Base-by-base conservation (phyloP, 2,888 invertebrate species). In the Hypselothyrea guttata region DNA sequence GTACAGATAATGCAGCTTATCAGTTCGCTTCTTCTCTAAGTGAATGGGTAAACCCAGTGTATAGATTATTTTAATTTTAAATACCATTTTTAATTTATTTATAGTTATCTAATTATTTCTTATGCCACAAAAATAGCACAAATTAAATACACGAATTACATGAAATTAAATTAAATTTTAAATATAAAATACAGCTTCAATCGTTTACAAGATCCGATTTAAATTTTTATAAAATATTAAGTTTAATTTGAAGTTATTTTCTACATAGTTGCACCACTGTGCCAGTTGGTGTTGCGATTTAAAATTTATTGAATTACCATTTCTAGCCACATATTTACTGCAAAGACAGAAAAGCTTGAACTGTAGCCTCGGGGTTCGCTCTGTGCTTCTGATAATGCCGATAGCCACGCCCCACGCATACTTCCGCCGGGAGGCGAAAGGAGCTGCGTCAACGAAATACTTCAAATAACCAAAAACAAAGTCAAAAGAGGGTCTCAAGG, bases 271-370 rank as follows among this genome's bases (percentile, higher is more conserved):
- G 37, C n/a, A 2, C 66, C 75, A 82, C 71, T 60, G 78, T 77
- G 33, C 18, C 31, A 61, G 37, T 40, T 74, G 49, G n/a, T 47
- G 33, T 42, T 57, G 38, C 28, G 51, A 52, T 64, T 71, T 59
- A 42, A 67, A 70, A 68, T 75, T 78, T 64, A 77, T 71, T 63
- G 57, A 72, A 82, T 59, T 59, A 54, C 69, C 61, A 56, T 71
- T 67, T 44, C 44, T 49, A 64, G 58, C 59, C 58, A 57, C 74
- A 73, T 55, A 51, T 67, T 70, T 67, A 61, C 57, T 42, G 51
- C 57, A 33, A n/a, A n/a, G n/a, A 16, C 18, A 37, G 11, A 15
- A 16, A 15, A 18, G 9, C 12, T 16, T 48, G 45, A 28, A 65
- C 59, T 44, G 51, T 60, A 68, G 44, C 44, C 51, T n/a, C 42